Conservation (phyloP, 2,113 vertebrate species). For the Ifrita kowaldi region DNA sequence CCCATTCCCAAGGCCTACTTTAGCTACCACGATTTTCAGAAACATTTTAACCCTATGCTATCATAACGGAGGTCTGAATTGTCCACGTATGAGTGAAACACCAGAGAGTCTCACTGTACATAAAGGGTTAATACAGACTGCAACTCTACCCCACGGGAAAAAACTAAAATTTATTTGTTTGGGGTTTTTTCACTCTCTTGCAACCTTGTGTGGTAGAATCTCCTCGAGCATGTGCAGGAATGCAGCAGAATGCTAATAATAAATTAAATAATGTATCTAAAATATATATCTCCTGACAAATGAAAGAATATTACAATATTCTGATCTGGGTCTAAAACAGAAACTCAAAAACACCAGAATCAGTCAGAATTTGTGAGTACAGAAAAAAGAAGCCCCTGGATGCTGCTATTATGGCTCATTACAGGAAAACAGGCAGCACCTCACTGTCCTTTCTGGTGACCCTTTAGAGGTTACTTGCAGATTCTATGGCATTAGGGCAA, state of each 20-base stretch:
- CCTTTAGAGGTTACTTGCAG: not conserved
- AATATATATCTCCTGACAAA: not conserved
- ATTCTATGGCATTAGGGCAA: not conserved
- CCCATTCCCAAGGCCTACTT: too few species aligned
- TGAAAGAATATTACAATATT: not conserved
- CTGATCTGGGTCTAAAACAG: not conserved
- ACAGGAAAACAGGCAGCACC: not conserved
- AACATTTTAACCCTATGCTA: too few species aligned
- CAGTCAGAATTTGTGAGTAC: not conserved
- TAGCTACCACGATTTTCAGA: too few species aligned
- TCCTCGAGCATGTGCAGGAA: not conserved
- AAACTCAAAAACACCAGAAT: not conserved
- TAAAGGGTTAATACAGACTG: not conserved
- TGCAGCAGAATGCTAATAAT: not conserved
- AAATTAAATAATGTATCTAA: not conserved
- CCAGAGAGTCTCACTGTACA: not conserved
- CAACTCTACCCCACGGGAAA: not conserved
- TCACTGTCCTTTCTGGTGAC: not conserved
- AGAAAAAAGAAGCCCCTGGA: accelerated
- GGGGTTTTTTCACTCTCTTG: not conserved
- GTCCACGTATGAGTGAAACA: accelerated
- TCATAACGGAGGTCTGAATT: not conserved
- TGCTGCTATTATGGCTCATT: not conserved
- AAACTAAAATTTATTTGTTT: not conserved
- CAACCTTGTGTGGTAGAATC: not conserved